Conservation (phyloP, 2,113 vertebrate genomes). For the Chloropsis hardwickii region DNA sequence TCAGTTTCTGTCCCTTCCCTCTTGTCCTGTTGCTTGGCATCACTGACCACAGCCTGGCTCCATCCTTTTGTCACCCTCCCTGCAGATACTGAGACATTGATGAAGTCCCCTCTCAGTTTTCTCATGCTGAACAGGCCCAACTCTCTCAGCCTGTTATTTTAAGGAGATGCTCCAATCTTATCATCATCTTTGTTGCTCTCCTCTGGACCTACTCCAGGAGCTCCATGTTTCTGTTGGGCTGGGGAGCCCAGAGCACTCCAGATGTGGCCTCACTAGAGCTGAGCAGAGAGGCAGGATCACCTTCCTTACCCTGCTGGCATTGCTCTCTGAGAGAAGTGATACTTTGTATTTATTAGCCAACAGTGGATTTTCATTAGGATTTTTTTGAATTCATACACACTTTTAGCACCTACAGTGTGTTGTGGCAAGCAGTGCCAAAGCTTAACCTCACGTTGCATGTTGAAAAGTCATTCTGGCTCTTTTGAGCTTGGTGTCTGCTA, state of each 20-base stretch:
- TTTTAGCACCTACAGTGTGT: background rate
- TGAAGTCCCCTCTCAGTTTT: background rate
- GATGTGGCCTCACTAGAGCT: background rate
- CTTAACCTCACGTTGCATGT: background rate
- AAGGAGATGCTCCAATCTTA: background rate
- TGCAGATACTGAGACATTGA: background rate
- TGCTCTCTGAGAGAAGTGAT: background rate
- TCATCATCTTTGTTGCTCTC: background rate
- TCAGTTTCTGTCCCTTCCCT: background rate
- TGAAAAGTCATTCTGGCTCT: background rate
- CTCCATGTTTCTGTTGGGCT: background rate
- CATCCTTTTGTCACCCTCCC: background rate
- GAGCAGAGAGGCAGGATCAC: background rate
- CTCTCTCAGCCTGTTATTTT: background rate
- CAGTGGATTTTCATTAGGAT: background rate
- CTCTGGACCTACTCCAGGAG: background rate
- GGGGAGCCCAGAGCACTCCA: background rate
- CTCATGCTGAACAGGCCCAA: background rate
- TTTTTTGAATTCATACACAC: background rate
- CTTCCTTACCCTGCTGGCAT: background rate
- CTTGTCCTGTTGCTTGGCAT: background rate
- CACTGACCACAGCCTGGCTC: background rate
- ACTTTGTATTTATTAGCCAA: background rate
- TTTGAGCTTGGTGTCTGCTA: background rate
- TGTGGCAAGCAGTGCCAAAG: background rate